Evolutionary conservation across 1,140 invertebrate genomes (phyloP).

Genomic region (Conus ventricosus): DNA sequence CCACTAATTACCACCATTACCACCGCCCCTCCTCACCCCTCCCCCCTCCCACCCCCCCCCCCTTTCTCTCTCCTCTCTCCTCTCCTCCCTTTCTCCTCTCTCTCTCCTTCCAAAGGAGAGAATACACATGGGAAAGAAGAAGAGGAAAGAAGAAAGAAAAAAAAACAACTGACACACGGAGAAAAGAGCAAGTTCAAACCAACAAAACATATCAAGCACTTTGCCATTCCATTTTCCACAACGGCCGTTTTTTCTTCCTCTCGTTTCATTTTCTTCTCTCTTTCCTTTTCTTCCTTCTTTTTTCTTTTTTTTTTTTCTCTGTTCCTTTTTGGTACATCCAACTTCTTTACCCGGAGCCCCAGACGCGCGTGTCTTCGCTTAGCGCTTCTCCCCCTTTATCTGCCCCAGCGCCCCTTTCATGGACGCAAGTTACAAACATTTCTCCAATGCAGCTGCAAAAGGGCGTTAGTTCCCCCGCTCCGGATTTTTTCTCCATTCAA

Average conservation of each 20-base stretch:
- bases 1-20: no score
- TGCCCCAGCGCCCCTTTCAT: constrained; percentile 28
- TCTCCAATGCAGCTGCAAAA: constrained; percentile 34
- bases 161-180: not conserved
- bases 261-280: not conserved
- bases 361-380: constrained; percentile 5
- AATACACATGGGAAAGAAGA: no score
- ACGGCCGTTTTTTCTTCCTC: not conserved
- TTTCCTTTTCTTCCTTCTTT: not conserved
- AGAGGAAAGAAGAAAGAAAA: no score
- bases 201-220: constrained; percentile 6
- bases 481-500: constrained; percentile 34
- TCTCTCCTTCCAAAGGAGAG: no score
- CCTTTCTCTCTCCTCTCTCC: no score
- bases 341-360: not conserved
- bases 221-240: constrained; percentile 2
- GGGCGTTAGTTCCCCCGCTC: constrained; percentile 1
- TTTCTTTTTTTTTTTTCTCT: not conserved
- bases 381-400: constrained; percentile 22
- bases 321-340: not conserved
- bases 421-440: constrained; percentile 33
- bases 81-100: no score
- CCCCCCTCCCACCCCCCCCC: no score
- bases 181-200: not conserved
- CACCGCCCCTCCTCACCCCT: no score